phyloP scores from a whole-genome alignment of 37 sponge, comb jelly and placozoan genomes.

The Axinella damicornis region DNA sequence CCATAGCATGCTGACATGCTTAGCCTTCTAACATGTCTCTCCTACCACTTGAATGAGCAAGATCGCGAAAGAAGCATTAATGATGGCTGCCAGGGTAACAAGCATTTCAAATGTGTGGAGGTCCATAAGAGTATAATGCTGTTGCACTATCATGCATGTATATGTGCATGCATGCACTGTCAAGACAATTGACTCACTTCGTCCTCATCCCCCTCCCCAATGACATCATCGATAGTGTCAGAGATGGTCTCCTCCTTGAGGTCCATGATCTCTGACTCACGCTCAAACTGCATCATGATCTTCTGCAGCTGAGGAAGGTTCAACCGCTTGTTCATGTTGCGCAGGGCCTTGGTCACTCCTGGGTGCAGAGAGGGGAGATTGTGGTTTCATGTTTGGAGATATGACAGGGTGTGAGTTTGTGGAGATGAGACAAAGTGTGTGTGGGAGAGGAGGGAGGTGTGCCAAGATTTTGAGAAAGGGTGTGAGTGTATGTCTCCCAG shows the following conservation, averaged over 20 bases:
- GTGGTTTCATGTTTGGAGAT: no score
- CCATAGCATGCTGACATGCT: no score
- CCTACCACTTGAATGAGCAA: no score
- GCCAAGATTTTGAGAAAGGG: no score
- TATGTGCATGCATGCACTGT: neutral
- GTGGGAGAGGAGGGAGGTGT: no score
- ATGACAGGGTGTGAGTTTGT: neutral
- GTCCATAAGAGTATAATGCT: no score
- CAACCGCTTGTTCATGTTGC: constrained; percentile 84
- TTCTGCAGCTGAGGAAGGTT: constrained; percentile 97
- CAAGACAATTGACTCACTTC: constrained; percentile 62
- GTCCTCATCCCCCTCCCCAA: constrained; percentile 96
- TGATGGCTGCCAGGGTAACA: no score
- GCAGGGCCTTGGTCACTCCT: constrained; percentile 93
- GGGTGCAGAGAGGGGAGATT: neutral
- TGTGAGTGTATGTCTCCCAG: neutral
- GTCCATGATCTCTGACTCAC: constrained; percentile 98
- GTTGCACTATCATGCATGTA: no score
- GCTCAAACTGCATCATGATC: constrained; percentile 99
- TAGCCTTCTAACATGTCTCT: no score
- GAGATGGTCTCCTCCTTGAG: constrained; percentile 98
- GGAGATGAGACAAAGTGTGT: neutral
- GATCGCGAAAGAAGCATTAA: no score
- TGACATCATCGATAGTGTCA: constrained; percentile 96
- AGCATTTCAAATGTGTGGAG: no score